phyloP scores from a whole-genome alignment of 2,113 vertebrate genomes.

The Puffinus mauretanicus region DNA sequence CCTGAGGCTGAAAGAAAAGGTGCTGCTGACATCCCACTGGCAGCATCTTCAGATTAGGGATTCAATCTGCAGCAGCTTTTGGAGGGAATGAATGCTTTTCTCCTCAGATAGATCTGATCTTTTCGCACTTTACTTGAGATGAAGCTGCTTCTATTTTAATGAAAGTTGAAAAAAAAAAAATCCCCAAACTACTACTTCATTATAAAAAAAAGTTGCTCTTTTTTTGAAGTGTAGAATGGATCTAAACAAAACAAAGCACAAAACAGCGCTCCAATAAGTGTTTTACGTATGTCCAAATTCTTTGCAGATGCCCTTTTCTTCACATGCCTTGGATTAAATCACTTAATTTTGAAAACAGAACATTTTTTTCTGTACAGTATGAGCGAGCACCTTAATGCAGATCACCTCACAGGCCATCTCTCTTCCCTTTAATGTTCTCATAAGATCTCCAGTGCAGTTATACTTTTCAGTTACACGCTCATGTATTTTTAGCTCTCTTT shows the following conservation, averaged over 20 bases:
- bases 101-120: not conserved
- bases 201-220: not conserved
- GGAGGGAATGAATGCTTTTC: not conserved
- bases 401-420: not conserved
- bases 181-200: not conserved
- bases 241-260: not conserved
- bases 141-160: not conserved
- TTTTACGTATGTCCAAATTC: not conserved
- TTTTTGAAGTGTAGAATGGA: not conserved
- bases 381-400: not conserved
- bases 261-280: not conserved
- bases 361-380: not conserved
- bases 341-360: not conserved
- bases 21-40: not conserved
- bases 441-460: not conserved
- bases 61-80: not conserved
- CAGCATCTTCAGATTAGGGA: slow-evolving; percentile 6
- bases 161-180: not conserved
- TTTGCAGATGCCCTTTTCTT: not conserved
- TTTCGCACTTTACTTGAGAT: not conserved
- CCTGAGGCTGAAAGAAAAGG: not conserved
- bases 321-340: not conserved
- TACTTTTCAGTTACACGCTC: not conserved
- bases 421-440: not conserved
- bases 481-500: slow-evolving; percentile 15